Evolutionary conservation across 2,113 vertebrate genomes (phyloP).

Genomic region (Eulemur macaco): DNA sequence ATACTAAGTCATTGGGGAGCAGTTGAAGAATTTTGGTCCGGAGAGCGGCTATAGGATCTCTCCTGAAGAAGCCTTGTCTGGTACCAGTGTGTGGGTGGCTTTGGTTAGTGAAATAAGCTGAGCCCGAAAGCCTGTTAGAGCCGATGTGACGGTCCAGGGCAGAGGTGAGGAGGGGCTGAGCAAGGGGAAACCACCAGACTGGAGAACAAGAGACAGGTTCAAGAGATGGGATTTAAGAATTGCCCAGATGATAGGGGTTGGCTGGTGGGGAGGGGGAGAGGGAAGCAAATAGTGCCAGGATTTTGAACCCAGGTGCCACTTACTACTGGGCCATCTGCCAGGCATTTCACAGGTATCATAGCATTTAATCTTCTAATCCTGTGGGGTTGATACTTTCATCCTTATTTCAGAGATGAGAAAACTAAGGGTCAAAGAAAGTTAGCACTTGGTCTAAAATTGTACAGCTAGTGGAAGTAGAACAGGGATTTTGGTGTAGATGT

Average conservation of each 20-base stretch:
- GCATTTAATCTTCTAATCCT: background rate
- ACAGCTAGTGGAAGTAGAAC: accelerated
- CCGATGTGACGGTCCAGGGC: background rate
- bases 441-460: background rate
- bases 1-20: background rate
- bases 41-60: background rate
- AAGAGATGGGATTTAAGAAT: background rate
- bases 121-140: accelerated
- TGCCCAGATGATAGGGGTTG: too few species aligned
- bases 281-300: background rate
- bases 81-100: background rate
- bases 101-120: background rate
- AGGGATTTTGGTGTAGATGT: accelerated
- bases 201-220: background rate
- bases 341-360: background rate
- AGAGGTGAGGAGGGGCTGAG: background rate
- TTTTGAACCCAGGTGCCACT: background rate
- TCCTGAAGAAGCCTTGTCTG: background rate
- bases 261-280: background rate
- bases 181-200: background rate
- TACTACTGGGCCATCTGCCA: background rate
- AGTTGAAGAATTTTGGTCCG: background rate
- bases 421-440: background rate
- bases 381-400: background rate
- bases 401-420: background rate